phyloP scores from a whole-genome alignment of 2,888 invertebrate species.

The Dryobota labecula region DNA sequence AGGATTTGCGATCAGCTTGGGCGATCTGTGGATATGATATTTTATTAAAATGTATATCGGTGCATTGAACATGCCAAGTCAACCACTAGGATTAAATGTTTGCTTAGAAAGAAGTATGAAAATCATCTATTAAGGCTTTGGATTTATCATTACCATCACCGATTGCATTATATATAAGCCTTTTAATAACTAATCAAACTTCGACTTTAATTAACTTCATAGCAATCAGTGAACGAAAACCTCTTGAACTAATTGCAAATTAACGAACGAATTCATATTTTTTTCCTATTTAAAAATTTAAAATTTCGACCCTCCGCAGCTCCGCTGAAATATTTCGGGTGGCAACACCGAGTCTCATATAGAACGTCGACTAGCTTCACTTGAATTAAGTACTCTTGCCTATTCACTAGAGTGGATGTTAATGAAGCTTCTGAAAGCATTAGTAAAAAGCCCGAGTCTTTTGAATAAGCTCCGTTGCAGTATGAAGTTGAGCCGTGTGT shows the following conservation, averaged over 20 bases:
- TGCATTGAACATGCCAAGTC: not conserved
- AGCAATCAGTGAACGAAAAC: conserved; percentile 14
- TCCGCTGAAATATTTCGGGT: conserved; percentile 41
- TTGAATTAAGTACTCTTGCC: conserved; percentile 80
- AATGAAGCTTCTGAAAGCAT: conserved; percentile 87
- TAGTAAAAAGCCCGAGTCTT: conserved; percentile 84
- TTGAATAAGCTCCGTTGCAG: conserved; percentile 78
- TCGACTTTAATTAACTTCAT: no score
- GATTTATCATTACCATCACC: not conserved
- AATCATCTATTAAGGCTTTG: not conserved
- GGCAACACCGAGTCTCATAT: conserved; percentile 62
- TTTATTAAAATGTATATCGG: not conserved
- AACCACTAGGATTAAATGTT: not conserved
- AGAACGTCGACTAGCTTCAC: conserved; percentile 68
- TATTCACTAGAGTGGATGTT: conserved; percentile 86
- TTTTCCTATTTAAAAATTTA: conserved; percentile 3
- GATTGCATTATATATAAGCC: not conserved
- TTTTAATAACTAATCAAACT: not conserved
- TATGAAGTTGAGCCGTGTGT: conserved; percentile 73
- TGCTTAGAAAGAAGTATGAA: not conserved
- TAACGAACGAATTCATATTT: conserved; percentile 19
- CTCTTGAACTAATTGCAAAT: conserved; percentile 32
- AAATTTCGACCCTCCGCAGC: conserved; percentile 17
- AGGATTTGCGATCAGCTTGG: not conserved
- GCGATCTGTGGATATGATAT: not conserved